Conservation (phyloP, 92 coral and sea anemone genomes). For the Hydrozoanthus gracilis region DNA sequence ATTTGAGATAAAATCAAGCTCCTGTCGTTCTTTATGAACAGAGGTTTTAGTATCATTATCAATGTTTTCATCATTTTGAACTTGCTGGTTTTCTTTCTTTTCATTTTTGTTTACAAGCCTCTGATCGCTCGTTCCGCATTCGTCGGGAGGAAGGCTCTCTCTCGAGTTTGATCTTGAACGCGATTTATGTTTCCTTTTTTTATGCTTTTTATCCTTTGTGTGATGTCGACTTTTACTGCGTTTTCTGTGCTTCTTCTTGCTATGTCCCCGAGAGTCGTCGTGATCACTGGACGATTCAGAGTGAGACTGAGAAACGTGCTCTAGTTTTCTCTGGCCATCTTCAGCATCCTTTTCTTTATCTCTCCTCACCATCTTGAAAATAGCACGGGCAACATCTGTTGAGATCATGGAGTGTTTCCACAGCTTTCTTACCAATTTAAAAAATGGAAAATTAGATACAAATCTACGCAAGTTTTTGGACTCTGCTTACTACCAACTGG, state of each 20-base stretch:
- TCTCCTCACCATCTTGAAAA: slow-evolving; percentile 65
- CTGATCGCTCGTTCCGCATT: background rate
- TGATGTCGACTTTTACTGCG: slow-evolving; percentile 1
- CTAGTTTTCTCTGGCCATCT: slow-evolving; percentile 25
- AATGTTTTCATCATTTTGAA: background rate
- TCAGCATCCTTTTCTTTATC: slow-evolving; percentile 74
- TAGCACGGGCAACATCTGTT: slow-evolving; percentile 45
- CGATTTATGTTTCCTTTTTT: slow-evolving; percentile 72
- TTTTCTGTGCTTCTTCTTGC: slow-evolving; percentile 66
- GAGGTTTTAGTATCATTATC: background rate
- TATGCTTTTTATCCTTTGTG: slow-evolving; percentile 58
- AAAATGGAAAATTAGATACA: background rate
- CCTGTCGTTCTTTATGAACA: background rate
- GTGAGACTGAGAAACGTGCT: slow-evolving; percentile 13
- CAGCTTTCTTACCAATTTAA: background rate
- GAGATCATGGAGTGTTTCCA: slow-evolving; percentile 18
- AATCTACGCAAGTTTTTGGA: background rate
- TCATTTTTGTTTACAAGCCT: background rate
- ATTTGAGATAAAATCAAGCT: background rate
- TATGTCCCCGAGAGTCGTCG: background rate
- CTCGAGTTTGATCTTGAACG: slow-evolving; percentile 66
- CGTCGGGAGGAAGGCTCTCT: slow-evolving; percentile 23
- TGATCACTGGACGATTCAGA: background rate
- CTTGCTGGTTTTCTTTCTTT: background rate
- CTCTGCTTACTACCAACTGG: too few relatives aligned